Evolutionary conservation across 2,797 vertebrate genomes (phyloP).

Genomic region (Coilia nasus): DNA sequence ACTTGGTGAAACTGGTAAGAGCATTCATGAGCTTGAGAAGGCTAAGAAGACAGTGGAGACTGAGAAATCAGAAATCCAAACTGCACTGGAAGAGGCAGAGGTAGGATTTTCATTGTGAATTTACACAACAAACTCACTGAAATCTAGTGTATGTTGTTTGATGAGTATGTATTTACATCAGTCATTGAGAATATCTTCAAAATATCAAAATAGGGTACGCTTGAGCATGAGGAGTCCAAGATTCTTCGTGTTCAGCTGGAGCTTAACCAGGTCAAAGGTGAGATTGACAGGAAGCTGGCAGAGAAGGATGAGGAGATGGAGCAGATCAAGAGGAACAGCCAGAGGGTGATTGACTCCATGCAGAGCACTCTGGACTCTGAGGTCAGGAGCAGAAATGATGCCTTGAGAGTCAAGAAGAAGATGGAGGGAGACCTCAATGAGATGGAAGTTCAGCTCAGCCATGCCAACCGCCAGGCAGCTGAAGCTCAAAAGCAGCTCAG

Average conservation of each 20-base stretch:
- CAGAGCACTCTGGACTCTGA: constrained; percentile 71
- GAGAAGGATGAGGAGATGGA: constrained; percentile 85
- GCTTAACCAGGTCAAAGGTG: constrained; percentile 83
- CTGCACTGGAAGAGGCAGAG: constrained; percentile 87
- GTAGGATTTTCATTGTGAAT: constrained; percentile 59
- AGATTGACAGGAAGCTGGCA: constrained; percentile 80
- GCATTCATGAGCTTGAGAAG: constrained; percentile 85
- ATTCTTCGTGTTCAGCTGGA: constrained; percentile 83
- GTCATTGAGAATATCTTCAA: background rate
- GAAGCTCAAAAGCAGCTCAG: constrained; percentile 86
- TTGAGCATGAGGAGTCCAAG: constrained; percentile 88
- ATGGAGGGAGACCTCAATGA: constrained; percentile 83
- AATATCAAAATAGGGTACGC: constrained; percentile 66
- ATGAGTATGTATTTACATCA: background rate
- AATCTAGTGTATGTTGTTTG: too few relatives aligned
- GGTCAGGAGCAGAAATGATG: constrained; percentile 75
- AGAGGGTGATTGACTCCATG: constrained; percentile 79
- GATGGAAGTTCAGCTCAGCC: constrained; percentile 86
- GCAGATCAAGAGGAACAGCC: constrained; percentile 75
- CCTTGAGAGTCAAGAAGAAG: constrained; percentile 87
- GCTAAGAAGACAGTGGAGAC: constrained; percentile 82
- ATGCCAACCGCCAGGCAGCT: constrained; percentile 78
- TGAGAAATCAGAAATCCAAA: constrained; percentile 83
- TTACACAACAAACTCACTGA: constrained; percentile 1
- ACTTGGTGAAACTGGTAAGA: constrained; percentile 83